Evolutionary conservation across 2,888 invertebrate genomes (phyloP).

Genomic region (Agrotis clavis): DNA sequence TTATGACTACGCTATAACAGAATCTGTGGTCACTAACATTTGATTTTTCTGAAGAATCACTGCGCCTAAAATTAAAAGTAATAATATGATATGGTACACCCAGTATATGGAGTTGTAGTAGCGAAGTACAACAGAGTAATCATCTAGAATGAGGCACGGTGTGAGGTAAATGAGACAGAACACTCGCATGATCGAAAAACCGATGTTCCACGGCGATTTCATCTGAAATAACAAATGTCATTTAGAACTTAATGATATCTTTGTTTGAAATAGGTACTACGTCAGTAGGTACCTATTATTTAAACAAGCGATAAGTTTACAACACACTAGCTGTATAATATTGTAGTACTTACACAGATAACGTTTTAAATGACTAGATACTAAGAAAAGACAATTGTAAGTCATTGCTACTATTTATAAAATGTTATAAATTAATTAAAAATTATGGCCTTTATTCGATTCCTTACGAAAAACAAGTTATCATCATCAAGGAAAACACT

Average conservation of each 20-base stretch:
- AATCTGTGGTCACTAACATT: slow-evolving; percentile 1
- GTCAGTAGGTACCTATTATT: neutral
- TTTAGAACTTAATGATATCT: neutral
- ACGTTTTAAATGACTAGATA: neutral
- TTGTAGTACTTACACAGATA: neutral
- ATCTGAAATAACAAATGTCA: slow-evolving; percentile 84
- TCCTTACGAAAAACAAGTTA: no score
- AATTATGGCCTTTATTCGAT: no score
- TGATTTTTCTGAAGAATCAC: slow-evolving; percentile 64
- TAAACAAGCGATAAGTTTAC: slow-evolving; percentile 17
- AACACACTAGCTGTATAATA: neutral
- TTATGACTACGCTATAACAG: neutral
- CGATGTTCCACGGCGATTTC: slow-evolving; percentile 90
- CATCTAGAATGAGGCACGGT: slow-evolving; percentile 79
- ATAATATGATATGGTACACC: slow-evolving; percentile 81
- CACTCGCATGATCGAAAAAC: slow-evolving; percentile 85
- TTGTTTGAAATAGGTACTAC: neutral
- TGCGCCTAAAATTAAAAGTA: slow-evolving; percentile 73
- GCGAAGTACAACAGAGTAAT: slow-evolving; percentile 70
- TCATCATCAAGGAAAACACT: no score
- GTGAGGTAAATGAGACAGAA: slow-evolving; percentile 85
- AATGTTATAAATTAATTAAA: neutral
- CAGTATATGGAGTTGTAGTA: slow-evolving; percentile 87
- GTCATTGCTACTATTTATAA: neutral
- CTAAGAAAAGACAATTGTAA: slow-evolving; percentile 4